Evolutionary conservation across 2,113 vertebrate species (phyloP), one percentile per base, ranked within the genome.

Genomic region (Ctenomys sociabilis): DNA sequence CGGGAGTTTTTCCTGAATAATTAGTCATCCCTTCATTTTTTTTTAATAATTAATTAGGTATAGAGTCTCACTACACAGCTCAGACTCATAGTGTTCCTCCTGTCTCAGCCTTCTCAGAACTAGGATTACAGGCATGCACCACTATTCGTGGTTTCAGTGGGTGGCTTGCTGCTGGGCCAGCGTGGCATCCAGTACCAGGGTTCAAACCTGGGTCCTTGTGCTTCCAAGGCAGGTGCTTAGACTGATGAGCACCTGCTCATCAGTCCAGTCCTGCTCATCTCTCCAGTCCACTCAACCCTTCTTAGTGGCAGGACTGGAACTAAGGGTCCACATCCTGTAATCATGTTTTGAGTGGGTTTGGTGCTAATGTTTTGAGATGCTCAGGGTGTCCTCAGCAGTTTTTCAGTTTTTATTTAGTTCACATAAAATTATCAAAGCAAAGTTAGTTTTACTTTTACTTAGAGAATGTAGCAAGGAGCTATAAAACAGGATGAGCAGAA

Each of bases 401-500:
- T 70, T 77, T 40, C 1, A 80, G n/a, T 35, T 75, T 91, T 92
- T 14, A 5, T n/a, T 43, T 86, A 89, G 86, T 81, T 90, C 52
- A 24, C 7, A 61, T 24, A 16, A 7, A 88, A 11, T 78, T 95
- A 43, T 86, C 45, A 26, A 45, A 89, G 52, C 45, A 86, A 88
- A 78, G 21, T 88, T 88, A 88, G 40, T 95, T 93, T 96, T 72
- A 40, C 26, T 89, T 91, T 90, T 68, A 86, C 90, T 95, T 82
- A 88, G 68, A 78, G 57, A 88, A 72, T 45, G 72, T 91, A 95
- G 57, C n/a, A 85, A 61, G 70, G 86, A 75, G 10, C 49, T 43
- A 3, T 57, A 75, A 93, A 94, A 54, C 26, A 85, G 59, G 40
- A 94, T 83, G 52, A 88, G 30, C 40, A 83, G 78, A n/a, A 52